These are phyloP conservation scores for Spilogale gracilis DNA, from an alignment of 2,113 vertebrate genomes.

Conservation along the genomic window DNA sequence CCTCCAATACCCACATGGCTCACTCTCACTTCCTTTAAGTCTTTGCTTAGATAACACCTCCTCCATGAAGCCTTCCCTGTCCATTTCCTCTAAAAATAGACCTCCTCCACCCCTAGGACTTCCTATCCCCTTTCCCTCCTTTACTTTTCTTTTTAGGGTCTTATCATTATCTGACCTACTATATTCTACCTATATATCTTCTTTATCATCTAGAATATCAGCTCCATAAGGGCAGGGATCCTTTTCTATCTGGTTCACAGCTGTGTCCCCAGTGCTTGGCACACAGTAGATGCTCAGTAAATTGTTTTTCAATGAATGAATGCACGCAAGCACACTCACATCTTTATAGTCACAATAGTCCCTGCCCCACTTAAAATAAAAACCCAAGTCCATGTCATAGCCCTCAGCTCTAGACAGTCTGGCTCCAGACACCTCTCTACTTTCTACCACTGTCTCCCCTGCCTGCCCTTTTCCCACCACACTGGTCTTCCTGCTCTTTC, in stretches of 20 bases:
- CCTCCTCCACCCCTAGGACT: neutral
- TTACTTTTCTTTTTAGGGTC: slow-evolving; percentile 45
- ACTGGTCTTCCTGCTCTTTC: neutral
- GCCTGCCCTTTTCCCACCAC: neutral
- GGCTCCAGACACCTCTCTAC: neutral
- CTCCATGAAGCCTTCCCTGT: neutral
- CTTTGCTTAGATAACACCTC: slow-evolving; percentile 20
- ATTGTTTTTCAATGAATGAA: slow-evolving; percentile 45
- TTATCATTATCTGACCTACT: neutral
- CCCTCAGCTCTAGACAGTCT: neutral
- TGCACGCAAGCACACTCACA: slow-evolving; percentile 12
- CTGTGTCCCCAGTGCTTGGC: neutral
- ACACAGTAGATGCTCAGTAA: slow-evolving; percentile 19
- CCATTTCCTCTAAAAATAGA: slow-evolving; percentile 35
- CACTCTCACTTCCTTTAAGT: neutral
- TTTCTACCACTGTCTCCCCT: neutral
- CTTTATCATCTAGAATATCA: slow-evolving; percentile 49
- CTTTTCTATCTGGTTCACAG: neutral
- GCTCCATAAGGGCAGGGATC: neutral
- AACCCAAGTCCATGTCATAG: neutral
- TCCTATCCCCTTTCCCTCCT: neutral
- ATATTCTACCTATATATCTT: neutral
- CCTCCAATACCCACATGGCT: neutral
- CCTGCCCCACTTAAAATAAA: slow-evolving; percentile 42
- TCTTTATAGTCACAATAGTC: slow-evolving; percentile 52